These are phyloP conservation scores for Automeris io DNA, from an alignment of 2,888 invertebrate species.

Conservation along the genomic window DNA sequence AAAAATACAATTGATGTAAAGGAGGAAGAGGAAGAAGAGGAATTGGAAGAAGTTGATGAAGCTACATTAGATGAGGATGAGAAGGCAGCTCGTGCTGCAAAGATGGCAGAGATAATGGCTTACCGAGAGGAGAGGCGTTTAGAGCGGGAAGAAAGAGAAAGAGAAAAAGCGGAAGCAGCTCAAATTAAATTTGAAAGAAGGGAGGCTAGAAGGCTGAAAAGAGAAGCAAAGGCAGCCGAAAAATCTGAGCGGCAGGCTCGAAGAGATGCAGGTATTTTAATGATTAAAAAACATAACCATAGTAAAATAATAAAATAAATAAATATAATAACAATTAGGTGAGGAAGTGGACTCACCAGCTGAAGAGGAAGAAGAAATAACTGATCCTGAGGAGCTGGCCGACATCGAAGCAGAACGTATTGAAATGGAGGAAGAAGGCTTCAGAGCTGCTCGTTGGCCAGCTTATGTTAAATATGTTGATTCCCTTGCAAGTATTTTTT, in stretches of 20 bases:
- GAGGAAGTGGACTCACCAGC: conserved; percentile 59
- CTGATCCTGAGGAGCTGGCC: conserved; percentile 58
- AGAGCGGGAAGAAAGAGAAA: conserved; percentile 39
- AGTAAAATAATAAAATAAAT: not conserved
- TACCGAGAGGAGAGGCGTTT: conserved; percentile 40
- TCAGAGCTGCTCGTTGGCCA: conserved; percentile 60
- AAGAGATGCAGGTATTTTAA: conserved; percentile 44
- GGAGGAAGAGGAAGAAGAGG: conserved; percentile 47
- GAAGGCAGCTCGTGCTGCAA: conserved; percentile 43
- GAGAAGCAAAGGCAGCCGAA: conserved; percentile 46
- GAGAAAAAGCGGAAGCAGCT: conserved; percentile 38
- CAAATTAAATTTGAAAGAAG: conserved; percentile 49
- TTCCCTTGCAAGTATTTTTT: conserved; percentile 34
- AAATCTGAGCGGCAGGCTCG: conserved; percentile 41
- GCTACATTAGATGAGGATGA: conserved; percentile 59
- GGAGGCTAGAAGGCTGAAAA: conserved; percentile 44
- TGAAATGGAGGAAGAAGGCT: conserved; percentile 54
- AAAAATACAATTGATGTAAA: conserved; percentile 13
- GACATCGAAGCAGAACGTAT: conserved; percentile 60
- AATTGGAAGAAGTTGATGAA: conserved; percentile 61
- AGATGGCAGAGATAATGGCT: conserved; percentile 34
- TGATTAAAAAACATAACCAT: not conserved
- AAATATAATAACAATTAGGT: conserved; percentile 28
- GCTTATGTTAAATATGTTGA: conserved; percentile 71
- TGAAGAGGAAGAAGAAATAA: conserved; percentile 54